Evolutionary conservation across 2,888 invertebrate genomes (phyloP).

Genomic region (Pteria penguin): DNA sequence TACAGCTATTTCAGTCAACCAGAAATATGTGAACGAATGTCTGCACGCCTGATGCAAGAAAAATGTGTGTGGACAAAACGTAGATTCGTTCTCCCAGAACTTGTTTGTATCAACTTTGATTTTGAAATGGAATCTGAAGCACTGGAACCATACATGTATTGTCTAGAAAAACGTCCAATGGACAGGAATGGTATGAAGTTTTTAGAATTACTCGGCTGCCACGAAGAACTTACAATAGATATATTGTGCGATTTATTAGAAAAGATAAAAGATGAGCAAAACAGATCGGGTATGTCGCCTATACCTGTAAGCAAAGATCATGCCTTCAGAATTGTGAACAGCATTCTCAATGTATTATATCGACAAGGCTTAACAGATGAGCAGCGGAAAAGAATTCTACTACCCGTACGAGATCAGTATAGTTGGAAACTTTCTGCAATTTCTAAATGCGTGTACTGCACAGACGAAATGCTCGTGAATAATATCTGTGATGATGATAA

Average conservation of each 20-base stretch:
- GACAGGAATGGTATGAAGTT: not conserved
- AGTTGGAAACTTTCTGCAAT: not conserved
- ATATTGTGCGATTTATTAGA: conserved; percentile 26
- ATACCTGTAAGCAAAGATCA: not conserved
- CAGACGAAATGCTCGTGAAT: not conserved
- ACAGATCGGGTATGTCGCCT: too few species aligned
- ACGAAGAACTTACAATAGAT: conserved; percentile 19
- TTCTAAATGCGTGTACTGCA: conserved; percentile 23
- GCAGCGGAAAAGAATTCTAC: not conserved
- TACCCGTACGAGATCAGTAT: conserved; percentile 14
- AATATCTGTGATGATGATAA: not conserved
- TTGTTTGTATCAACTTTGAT: not conserved
- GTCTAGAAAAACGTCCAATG: not conserved
- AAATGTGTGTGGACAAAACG: not conserved
- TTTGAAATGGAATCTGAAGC: not conserved
- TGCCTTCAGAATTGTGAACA: conserved; percentile 29
- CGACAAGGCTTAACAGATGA: not conserved
- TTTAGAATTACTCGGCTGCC: conserved; percentile 42
- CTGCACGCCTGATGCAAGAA: not conserved
- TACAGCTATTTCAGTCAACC: too few species aligned
- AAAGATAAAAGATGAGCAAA: conserved; percentile 27
- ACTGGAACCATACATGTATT: not conserved
- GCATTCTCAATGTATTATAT: not conserved
- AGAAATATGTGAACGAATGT: too few species aligned
- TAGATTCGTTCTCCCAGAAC: not conserved